phyloP scores from a whole-genome alignment of 2,797 vertebrate genomes.

The Anabacerthia variegaticeps region DNA sequence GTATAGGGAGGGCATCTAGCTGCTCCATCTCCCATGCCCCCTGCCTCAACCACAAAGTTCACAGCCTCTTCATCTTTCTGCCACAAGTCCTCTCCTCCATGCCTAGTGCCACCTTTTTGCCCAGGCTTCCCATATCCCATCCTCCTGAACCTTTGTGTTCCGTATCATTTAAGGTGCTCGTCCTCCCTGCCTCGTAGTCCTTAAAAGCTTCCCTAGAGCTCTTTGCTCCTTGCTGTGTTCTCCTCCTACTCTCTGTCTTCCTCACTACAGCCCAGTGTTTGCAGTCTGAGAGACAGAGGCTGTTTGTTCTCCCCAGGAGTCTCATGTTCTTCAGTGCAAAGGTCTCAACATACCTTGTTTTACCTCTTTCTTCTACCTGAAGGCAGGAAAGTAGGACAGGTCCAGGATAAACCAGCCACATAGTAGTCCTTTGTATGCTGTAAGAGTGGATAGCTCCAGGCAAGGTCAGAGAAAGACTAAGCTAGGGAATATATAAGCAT shows the following conservation, averaged over 20 bases:
- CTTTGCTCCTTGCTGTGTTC: neutral
- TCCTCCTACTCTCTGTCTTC: neutral
- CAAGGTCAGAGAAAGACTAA: neutral
- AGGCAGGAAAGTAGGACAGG: neutral
- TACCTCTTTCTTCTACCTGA: neutral
- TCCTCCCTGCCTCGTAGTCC: neutral
- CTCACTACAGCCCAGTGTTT: neutral
- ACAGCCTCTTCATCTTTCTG: neutral
- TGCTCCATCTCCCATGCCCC: accelerated
- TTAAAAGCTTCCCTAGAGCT: neutral
- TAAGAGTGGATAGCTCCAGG: neutral
- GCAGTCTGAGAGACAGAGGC: neutral
- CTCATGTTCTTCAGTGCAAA: neutral
- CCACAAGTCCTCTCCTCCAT: neutral
- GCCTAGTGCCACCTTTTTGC: neutral
- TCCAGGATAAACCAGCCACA: neutral
- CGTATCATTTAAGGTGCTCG: neutral
- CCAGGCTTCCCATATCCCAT: neutral
- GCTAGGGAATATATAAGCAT: neutral
- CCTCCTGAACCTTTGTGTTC: neutral
- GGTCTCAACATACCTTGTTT: neutral
- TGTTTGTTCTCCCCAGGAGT: neutral
- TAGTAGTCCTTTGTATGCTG: neutral
- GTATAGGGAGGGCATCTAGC: neutral
- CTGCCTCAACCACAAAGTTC: neutral